Conservation (phyloP, 2,888 invertebrate species). For the Brachypalpus laphriformis region DNA sequence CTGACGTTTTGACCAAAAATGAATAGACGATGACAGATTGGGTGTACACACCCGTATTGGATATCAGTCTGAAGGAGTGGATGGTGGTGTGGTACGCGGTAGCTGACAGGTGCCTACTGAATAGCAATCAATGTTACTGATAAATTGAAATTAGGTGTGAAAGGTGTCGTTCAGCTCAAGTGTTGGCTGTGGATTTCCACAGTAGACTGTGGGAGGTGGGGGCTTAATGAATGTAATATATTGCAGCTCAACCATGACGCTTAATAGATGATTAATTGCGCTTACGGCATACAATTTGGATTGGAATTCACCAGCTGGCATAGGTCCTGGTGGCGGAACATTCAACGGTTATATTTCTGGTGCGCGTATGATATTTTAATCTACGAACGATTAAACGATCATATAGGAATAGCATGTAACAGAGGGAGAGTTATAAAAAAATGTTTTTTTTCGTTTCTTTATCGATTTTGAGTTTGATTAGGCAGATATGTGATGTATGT, state of each 20-base stretch:
- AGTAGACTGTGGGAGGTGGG: background rate
- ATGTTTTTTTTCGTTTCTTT: background rate
- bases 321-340: background rate
- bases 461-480: no score
- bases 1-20: slow-evolving; percentile 11
- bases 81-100: background rate
- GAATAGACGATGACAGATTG: background rate
- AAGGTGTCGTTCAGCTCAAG: slow-evolving; percentile 62
- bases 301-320: slow-evolving; percentile 26
- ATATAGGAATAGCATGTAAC: background rate
- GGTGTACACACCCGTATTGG: background rate
- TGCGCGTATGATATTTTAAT: slow-evolving; percentile 34
- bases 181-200: slow-evolving; percentile 45
- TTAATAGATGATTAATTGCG: slow-evolving; percentile 70
- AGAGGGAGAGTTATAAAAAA: background rate
- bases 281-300: slow-evolving; percentile 28
- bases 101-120: slow-evolving; percentile 36
- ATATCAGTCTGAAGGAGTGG: background rate
- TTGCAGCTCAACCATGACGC: slow-evolving; percentile 50
- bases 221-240: slow-evolving; percentile 20
- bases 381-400: slow-evolving; percentile 42
- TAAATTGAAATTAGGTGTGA: slow-evolving; percentile 68
- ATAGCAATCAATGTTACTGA: slow-evolving; percentile 61
- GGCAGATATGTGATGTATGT: no score
- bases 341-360: slow-evolving; percentile 15